Percentiles rank a stretch among this genome's conserved stretches.
These are phyloP conservation scores for Anoplius nigerrimus DNA, from an alignment of 2,888 invertebrate genomes.

Conservation along the genomic window DNA sequence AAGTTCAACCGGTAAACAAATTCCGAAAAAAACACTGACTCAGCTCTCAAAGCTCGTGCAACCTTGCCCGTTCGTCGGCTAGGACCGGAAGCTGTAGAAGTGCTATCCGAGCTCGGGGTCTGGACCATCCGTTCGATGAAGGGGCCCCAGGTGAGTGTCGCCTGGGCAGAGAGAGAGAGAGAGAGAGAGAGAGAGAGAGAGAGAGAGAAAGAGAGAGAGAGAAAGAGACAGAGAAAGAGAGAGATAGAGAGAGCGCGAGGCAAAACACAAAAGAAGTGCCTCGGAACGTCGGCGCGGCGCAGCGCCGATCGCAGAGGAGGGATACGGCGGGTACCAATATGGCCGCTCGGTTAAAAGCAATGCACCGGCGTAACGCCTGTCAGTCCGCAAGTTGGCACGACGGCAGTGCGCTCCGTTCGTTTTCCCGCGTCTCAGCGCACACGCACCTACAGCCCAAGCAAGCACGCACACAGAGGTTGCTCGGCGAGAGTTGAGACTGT, in stretches of 20 bases:
- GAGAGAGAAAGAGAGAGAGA: not conserved
- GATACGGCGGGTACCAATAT: constrained; percentile 68
- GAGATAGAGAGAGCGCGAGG: not conserved
- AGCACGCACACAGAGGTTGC: not conserved
- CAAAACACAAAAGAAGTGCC: not conserved
- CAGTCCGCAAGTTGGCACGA: constrained; percentile 68
- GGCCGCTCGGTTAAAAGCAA: constrained; percentile 74
- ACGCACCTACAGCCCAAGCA: not conserved
- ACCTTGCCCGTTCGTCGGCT: no score
- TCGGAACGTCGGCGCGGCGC: constrained; percentile 9
- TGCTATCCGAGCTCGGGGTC: no score
- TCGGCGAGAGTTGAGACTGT: not conserved
- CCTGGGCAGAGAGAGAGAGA: not conserved
- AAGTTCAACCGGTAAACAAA: no score
- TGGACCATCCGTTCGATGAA: no score
- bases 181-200: constrained; percentile 6
- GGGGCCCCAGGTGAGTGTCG: not conserved
- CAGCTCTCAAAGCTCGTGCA: no score
- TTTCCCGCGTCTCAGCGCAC: not conserved
- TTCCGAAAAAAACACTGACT: no score
- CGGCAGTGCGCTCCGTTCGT: constrained; percentile 45
- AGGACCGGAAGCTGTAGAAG: no score
- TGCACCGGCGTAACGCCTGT: constrained; percentile 65
- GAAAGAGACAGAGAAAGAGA: not conserved
- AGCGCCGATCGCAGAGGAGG: constrained; percentile 45